Base-by-base conservation (phyloP, 1,140 invertebrate species). In the Maniola jurtina region DNA sequence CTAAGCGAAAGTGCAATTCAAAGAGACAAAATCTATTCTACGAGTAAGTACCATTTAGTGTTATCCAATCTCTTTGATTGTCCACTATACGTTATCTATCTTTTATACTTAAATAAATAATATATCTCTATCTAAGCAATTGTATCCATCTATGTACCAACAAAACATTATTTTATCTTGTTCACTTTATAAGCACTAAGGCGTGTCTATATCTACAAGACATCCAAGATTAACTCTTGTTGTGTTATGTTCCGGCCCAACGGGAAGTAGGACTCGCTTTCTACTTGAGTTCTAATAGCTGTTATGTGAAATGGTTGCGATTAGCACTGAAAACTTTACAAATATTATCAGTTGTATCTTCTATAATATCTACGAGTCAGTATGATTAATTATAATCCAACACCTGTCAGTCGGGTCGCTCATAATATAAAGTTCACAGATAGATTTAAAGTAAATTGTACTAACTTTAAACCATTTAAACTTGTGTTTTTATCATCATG, bases 191-290 rank as follows among this genome's bases (percentile, higher is more conserved):
- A 60, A 59, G 64, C 57, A 64, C 42, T 65, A 25, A 36, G 50
- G 50, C 42, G 50, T 35, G 38, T 66, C 54, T 66, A 64, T 71
- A 52, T 52, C 35, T 64, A 67, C 35, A 55, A 66, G 59, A 45
- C 61, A 40, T 61, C n/a, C 34, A 34, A 66, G 52, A 63, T 63
- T 57, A 66, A 64, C 16, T 66, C 38, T 48, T 66, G 38, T 52
- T 58, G 55, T 54, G 50, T 58, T 63, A 55, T 66, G 40, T 63
- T 63, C 54, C 55, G 48, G 48, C 40, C 25, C 54, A 56, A 64
- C 56, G 54, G 71, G 61, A 76, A 77, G 68, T 76, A 64, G 70
- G 62, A 70, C 70, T 73, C 57, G 70, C 75, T 77, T 80, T 80
- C 75, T 77, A 80, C 58, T 72, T 52, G 56, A 40, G 60, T n/a